A percentile compares a stretch with the other conserved stretches of the same genome.
phyloP scores from a whole-genome alignment of 2,888 invertebrate species.

The Silvanus unidentatus region DNA sequence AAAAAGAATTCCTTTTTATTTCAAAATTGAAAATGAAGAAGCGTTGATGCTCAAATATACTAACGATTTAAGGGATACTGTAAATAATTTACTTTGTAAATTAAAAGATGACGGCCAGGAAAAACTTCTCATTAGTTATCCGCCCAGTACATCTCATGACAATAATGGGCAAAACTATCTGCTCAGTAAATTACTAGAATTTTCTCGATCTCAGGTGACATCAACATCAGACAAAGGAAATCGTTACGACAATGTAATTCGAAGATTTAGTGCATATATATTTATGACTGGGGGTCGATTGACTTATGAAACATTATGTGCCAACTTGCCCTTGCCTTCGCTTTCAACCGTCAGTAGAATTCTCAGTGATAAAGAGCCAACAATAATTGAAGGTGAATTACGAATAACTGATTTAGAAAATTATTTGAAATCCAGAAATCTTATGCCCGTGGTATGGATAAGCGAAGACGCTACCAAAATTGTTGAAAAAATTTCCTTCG shows the following conservation, averaged over 20 bases:
- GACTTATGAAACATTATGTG: slow-evolving; percentile 19
- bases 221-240: neutral
- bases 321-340: slow-evolving; percentile 20
- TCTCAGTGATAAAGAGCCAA: slow-evolving; percentile 10
- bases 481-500: slow-evolving; percentile 16
- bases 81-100: neutral
- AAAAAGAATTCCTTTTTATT: neutral
- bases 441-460: slow-evolving; percentile 18
- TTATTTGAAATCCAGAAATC: slow-evolving; percentile 15
- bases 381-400: slow-evolving; percentile 19
- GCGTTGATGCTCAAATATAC: neutral
- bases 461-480: slow-evolving; percentile 26
- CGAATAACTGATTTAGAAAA: slow-evolving; percentile 17
- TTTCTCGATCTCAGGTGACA: neutral
- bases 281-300: slow-evolving; percentile 17
- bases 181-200: neutral
- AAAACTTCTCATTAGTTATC: neutral
- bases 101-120: neutral
- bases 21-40: neutral
- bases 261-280: slow-evolving; percentile 9
- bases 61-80: neutral
- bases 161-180: neutral
- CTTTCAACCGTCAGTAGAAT: slow-evolving; percentile 15
- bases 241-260: neutral
- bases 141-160: neutral